Conservation (phyloP, 2,113 vertebrate species). For the Archocentrus centrarchus region DNA sequence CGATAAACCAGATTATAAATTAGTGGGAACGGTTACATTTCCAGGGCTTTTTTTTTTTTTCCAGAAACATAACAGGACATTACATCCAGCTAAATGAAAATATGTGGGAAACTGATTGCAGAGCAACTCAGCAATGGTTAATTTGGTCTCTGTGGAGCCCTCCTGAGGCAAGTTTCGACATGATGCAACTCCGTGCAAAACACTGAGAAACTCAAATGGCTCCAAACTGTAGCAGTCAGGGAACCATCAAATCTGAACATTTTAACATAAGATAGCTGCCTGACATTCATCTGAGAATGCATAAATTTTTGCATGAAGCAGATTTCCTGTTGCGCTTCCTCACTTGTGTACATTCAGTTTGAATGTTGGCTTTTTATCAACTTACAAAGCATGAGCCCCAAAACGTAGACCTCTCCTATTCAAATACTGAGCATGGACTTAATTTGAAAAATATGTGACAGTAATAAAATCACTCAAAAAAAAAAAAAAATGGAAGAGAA, state of each 20-base stretch:
- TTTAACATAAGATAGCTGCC: constrained; percentile 6
- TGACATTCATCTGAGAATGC: constrained; percentile 27
- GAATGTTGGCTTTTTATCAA: not conserved
- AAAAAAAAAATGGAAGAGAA: not conserved
- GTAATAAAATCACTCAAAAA: not conserved
- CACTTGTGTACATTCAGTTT: not conserved
- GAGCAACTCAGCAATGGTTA: constrained; percentile 53
- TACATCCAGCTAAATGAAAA: constrained; percentile 48
- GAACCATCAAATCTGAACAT: constrained; percentile 23
- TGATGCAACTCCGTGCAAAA: constrained; percentile 73
- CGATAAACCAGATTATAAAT: constrained; percentile 30
- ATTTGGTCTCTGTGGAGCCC: constrained; percentile 59
- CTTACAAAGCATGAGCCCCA: not conserved
- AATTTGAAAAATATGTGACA: not conserved
- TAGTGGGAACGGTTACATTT: constrained; percentile 29
- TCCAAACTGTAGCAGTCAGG: constrained; percentile 1
- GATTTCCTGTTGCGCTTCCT: not conserved
- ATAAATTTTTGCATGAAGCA: not conserved
- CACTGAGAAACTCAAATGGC: constrained; percentile 45
- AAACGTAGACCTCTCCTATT: not conserved
- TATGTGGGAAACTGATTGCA: constrained; percentile 49
- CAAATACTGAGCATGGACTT: not conserved
- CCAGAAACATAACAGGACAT: constrained; percentile 43
- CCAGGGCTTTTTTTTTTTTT: constrained; percentile 4
- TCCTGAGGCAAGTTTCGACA: constrained; percentile 51